Evolutionary conservation across 2,113 vertebrate species (phyloP).

Genomic region (Taxidea taxus): DNA sequence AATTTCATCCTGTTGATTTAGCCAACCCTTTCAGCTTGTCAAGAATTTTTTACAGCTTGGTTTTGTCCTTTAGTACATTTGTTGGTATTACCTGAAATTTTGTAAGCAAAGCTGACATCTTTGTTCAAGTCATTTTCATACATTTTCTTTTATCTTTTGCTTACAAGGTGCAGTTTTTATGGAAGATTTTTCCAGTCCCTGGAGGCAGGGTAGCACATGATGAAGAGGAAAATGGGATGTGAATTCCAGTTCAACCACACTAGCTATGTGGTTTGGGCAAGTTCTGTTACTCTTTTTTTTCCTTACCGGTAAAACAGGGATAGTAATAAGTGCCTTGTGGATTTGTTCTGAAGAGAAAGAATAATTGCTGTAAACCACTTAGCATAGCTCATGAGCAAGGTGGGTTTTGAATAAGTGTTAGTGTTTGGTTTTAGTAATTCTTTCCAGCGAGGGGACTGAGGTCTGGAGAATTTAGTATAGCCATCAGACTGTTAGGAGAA

Average conservation of each 20-base stretch:
- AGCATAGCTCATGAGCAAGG: not conserved
- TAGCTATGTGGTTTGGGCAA: not conserved
- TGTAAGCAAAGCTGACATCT: not conserved
- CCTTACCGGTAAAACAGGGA: not conserved
- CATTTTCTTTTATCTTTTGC: not conserved
- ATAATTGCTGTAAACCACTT: not conserved
- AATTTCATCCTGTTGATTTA: slow-evolving; percentile 6
- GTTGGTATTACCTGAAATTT: not conserved
- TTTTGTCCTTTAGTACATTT: not conserved
- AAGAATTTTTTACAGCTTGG: not conserved
- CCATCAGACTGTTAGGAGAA: not conserved
- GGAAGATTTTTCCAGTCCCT: not conserved
- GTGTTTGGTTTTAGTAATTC: not conserved
- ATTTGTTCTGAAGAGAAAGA: not conserved
- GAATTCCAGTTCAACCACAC: not conserved
- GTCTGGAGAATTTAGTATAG: not conserved
- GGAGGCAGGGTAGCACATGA: not conserved
- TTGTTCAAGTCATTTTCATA: not conserved
- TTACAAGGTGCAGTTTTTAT: not conserved
- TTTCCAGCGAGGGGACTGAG: not conserved
- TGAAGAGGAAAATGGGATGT: not conserved
- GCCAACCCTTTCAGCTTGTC: not conserved
- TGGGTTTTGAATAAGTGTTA: not conserved
- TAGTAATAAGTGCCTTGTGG: not conserved
- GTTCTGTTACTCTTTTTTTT: not conserved